These are phyloP conservation scores for Collichthys lucidus DNA, from an alignment of 2,113 vertebrate genomes.

Conservation along the genomic window DNA sequence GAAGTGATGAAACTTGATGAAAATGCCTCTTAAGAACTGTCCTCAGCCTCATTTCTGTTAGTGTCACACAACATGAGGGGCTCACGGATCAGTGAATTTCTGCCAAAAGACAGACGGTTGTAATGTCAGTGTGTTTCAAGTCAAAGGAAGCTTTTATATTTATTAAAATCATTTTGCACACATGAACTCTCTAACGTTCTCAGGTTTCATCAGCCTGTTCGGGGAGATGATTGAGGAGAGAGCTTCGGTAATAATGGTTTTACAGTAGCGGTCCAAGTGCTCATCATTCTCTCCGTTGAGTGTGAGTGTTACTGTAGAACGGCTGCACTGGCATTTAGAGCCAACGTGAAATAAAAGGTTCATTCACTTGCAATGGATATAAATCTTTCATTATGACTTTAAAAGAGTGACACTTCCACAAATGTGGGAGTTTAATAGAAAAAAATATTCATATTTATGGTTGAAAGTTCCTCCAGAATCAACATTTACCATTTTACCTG, in stretches of 20 bases:
- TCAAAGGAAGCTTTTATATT: not conserved
- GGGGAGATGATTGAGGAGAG: not conserved
- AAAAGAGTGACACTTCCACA: slow-evolving; percentile 20
- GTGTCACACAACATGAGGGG: not conserved
- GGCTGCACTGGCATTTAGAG: not conserved
- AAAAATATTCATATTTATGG: not conserved
- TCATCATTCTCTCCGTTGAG: not conserved
- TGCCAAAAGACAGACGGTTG: not conserved
- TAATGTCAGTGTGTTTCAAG: slow-evolving; percentile 2
- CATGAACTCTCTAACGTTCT: not conserved
- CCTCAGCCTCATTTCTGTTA: not conserved
- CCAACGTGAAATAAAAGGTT: not conserved
- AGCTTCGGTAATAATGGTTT: not conserved
- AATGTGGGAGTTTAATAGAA: not conserved
- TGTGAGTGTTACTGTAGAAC: not conserved
- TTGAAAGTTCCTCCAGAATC: not conserved
- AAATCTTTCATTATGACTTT: slow-evolving; percentile 18
- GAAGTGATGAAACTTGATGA: slow-evolving; percentile 1
- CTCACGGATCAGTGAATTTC: not conserved
- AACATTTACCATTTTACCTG: slow-evolving; percentile 50
- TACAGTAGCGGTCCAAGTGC: not conserved
- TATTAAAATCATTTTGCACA: slow-evolving; percentile 7
- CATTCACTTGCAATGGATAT: slow-evolving; percentile 1
- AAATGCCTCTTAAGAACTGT: slow-evolving; percentile 16
- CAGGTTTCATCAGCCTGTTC: not conserved